phyloP scores from a whole-genome alignment of 1,140 invertebrate species.

The Pectinophora gossypiella region DNA sequence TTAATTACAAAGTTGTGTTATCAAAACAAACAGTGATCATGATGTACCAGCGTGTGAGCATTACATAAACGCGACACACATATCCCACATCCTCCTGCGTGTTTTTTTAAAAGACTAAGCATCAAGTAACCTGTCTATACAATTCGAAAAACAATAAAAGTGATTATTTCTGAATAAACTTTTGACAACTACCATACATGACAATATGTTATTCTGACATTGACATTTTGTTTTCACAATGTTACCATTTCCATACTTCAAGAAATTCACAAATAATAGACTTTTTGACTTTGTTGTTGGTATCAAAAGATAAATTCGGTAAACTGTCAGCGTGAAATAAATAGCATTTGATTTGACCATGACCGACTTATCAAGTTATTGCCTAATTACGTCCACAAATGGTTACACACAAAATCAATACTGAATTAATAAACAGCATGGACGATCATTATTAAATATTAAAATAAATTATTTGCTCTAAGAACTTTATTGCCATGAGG shows the following conservation, averaged over 20 bases:
- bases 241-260: neutral
- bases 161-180: neutral
- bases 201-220: neutral
- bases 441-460: too few relatives aligned
- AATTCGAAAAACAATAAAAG: neutral
- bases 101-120: neutral
- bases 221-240: neutral
- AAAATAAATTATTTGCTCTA: too few relatives aligned
- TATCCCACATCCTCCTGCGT: neutral
- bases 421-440: too few relatives aligned
- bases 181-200: neutral
- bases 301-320: too few relatives aligned
- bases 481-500: too few relatives aligned
- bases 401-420: too few relatives aligned
- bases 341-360: too few relatives aligned
- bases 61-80: neutral
- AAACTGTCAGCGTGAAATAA: too few relatives aligned
- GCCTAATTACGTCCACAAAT: too few relatives aligned
- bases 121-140: neutral
- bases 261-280: too few relatives aligned
- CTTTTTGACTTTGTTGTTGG: too few relatives aligned
- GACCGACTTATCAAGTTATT: too few relatives aligned
- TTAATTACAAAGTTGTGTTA: conserved; percentile 29
- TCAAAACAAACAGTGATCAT: conserved; percentile 66
- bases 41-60: conserved; percentile 10